phyloP scores from a whole-genome alignment of 2,888 invertebrate genomes.

The Spisula solida region DNA sequence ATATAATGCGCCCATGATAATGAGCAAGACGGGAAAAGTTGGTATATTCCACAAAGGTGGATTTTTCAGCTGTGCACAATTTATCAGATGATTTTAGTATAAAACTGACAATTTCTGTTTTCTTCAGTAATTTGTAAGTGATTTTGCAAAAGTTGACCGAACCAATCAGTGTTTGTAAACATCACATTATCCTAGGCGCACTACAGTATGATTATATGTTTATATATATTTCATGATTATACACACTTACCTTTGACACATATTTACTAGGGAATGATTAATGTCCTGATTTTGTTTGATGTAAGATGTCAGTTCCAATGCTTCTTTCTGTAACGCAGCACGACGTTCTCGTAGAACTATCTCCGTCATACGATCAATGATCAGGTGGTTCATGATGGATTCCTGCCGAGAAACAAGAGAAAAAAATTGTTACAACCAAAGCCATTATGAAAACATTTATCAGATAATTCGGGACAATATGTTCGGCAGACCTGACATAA shows the following conservation, averaged over 20 bases:
- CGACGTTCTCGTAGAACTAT: conserved; percentile 90
- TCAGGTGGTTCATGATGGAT: conserved; percentile 91
- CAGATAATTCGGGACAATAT: neutral
- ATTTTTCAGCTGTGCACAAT: no score
- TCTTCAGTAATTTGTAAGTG: no score
- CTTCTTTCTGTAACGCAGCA: conserved; percentile 92
- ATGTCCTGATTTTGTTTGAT: conserved; percentile 96
- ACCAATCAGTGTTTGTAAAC: no score
- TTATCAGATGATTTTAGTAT: no score
- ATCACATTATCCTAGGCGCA: no score
- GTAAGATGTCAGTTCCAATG: conserved; percentile 94
- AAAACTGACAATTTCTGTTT: no score
- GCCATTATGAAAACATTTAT: conserved; percentile 11
- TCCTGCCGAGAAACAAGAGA: conserved; percentile 67
- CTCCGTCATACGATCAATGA: conserved; percentile 93
- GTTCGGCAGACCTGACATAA: neutral
- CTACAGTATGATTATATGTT: no score
- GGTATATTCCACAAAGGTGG: no score
- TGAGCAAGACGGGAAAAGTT: no score
- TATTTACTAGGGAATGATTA: conserved; percentile 93
- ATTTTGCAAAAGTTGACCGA: no score
- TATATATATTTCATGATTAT: no score
- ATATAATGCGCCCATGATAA: no score
- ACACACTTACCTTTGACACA: conserved; percentile 91
- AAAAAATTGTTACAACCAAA: neutral